These are phyloP conservation scores for Mirounga angustirostris DNA, from an alignment of 2,113 vertebrate genomes.

Conservation along the genomic window DNA sequence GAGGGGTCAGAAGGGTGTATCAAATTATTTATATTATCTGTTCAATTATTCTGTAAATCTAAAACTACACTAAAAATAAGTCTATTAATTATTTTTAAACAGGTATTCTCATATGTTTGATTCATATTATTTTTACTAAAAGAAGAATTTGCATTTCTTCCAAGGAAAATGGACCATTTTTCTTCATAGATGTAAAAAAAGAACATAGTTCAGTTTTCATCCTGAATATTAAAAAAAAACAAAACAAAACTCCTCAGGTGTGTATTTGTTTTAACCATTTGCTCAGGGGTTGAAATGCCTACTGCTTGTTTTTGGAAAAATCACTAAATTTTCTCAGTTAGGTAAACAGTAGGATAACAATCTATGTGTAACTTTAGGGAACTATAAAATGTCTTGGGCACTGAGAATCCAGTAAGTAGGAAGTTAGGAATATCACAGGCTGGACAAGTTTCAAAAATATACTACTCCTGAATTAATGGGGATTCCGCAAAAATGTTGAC, in stretches of 20 bases:
- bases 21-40: background rate
- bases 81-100: background rate
- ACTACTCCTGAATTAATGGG: background rate
- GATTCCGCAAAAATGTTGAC: background rate
- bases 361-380: background rate
- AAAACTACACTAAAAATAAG: background rate
- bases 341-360: background rate
- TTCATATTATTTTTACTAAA: background rate
- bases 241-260: background rate
- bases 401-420: background rate
- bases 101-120: background rate
- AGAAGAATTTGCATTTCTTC: background rate
- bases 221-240: background rate
- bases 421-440: background rate
- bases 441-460: background rate
- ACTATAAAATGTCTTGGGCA: background rate
- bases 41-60: background rate
- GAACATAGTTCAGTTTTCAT: background rate
- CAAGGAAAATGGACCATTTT: slow-evolving; percentile 5
- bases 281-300: slow-evolving; percentile 18
- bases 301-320: background rate
- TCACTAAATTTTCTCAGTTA: slow-evolving; percentile 19
- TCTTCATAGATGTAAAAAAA: background rate
- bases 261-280: background rate
- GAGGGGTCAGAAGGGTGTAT: background rate